phyloP scores from a whole-genome alignment of 1,140 invertebrate genomes.

The Drosophila lini region DNA sequence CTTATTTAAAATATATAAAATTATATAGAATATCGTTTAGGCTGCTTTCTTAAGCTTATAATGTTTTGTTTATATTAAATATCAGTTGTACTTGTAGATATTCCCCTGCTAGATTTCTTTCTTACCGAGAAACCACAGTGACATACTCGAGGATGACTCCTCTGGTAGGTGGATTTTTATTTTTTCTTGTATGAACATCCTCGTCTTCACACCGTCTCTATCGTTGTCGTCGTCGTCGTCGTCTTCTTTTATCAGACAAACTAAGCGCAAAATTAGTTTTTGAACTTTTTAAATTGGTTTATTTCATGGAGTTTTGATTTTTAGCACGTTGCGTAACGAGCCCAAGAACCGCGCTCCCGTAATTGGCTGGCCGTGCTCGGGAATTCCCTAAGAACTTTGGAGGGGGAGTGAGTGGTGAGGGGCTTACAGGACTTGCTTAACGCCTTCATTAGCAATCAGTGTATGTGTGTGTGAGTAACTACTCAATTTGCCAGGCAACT shows the following conservation, averaged over 20 bases:
- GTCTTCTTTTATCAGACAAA: slow-evolving; percentile 81
- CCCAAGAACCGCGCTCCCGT: slow-evolving; percentile 68
- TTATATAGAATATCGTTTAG: too few species aligned
- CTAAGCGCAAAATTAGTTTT: slow-evolving; percentile 84
- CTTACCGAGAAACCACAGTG: not conserved
- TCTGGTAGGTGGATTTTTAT: slow-evolving; percentile 32
- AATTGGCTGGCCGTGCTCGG: slow-evolving; percentile 70
- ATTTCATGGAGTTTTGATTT: slow-evolving; percentile 84
- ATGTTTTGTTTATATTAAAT: not conserved
- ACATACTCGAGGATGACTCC: slow-evolving; percentile 49
- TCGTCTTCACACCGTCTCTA: not conserved
- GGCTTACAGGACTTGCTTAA: slow-evolving; percentile 54
- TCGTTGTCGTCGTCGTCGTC: slow-evolving; percentile 50
- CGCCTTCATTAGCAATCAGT: slow-evolving; percentile 71
- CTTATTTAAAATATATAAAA: too few species aligned
- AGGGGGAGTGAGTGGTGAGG: not conserved
- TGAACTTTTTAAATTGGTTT: slow-evolving; percentile 84
- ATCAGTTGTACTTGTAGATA: not conserved
- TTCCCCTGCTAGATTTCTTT: not conserved
- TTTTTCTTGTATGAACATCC: slow-evolving; percentile 31
- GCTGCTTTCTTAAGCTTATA: too few species aligned
- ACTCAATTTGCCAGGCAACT: slow-evolving; percentile 76
- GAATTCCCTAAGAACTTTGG: slow-evolving; percentile 30
- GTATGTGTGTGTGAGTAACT: slow-evolving; percentile 52
- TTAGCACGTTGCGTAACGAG: slow-evolving; percentile 82